Percentiles rank a stretch among this genome's conserved stretches.
phyloP scores from a whole-genome alignment of 2,113 vertebrate species.

The Collichthys lucidus region DNA sequence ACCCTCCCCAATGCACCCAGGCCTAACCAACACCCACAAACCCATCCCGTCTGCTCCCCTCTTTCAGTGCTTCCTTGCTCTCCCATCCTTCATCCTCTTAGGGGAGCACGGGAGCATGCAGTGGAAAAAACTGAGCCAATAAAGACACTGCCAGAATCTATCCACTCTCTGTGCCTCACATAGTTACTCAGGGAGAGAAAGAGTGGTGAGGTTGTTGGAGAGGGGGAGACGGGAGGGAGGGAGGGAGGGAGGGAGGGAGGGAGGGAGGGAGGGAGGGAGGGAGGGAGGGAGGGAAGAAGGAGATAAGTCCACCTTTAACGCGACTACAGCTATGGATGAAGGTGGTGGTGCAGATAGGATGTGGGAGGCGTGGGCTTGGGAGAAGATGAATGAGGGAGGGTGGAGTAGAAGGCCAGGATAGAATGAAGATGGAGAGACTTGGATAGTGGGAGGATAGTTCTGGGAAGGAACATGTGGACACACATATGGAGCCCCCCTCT shows the following conservation, averaged over 20 bases:
- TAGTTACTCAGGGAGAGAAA: slow-evolving; percentile 69
- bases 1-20: slow-evolving; percentile 14
- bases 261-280: background rate
- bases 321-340: slow-evolving; percentile 3
- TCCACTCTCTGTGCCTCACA: slow-evolving; percentile 71
- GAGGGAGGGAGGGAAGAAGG: background rate
- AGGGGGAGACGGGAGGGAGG: background rate
- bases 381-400: slow-evolving; percentile 39
- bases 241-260: background rate
- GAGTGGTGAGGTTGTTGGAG: slow-evolving; percentile 10
- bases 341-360: slow-evolving; percentile 13
- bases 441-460: slow-evolving; percentile 18
- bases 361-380: slow-evolving; percentile 23
- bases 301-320: slow-evolving; percentile 30
- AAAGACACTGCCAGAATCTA: slow-evolving; percentile 81
- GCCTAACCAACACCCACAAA: slow-evolving; percentile 43
- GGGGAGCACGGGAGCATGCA: slow-evolving; percentile 76
- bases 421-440: slow-evolving; percentile 59
- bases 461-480: slow-evolving; percentile 36
- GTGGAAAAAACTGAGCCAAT: slow-evolving; percentile 84
- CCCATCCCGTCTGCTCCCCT: slow-evolving; percentile 37
- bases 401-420: slow-evolving; percentile 1
- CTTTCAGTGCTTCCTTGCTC: slow-evolving; percentile 44
- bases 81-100: slow-evolving; percentile 82
- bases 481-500: slow-evolving; percentile 36